phyloP scores from a whole-genome alignment of 2,113 vertebrate species.

The Oryzias woworae region DNA sequence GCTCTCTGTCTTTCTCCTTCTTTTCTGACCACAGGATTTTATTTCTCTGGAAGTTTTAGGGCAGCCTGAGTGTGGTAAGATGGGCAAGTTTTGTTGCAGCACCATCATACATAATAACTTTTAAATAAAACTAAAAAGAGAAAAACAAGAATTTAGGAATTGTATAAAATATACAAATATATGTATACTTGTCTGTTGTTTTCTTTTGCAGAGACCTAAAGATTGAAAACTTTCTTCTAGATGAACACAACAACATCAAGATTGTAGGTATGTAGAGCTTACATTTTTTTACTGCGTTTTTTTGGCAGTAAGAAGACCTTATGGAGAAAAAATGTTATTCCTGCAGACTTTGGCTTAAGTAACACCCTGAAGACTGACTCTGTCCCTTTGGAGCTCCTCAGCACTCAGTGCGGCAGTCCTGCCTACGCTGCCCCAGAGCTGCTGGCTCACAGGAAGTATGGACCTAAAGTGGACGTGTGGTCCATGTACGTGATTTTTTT shows the following conservation, averaged over 20 bases:
- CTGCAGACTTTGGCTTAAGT: conserved; percentile 85
- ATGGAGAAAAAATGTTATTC: conserved; percentile 13
- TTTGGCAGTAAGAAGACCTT: not conserved
- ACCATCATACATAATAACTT: too few relatives aligned
- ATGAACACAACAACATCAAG: conserved; percentile 87
- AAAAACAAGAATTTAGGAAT: too few relatives aligned
- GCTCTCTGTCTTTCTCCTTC: conserved; percentile 45
- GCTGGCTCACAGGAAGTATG: conserved; percentile 85
- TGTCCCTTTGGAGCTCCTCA: conserved; percentile 82
- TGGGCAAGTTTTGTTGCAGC: not conserved
- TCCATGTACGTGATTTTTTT: conserved; percentile 78
- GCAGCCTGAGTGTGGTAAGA: conserved; percentile 23
- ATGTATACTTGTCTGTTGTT: too few relatives aligned
- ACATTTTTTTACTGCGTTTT: not conserved
- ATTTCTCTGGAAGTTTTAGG: conserved; percentile 49
- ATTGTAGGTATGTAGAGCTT: conserved; percentile 79
- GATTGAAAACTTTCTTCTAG: conserved; percentile 88
- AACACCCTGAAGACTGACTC: conserved; percentile 81
- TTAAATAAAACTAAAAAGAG: too few relatives aligned
- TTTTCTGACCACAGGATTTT: conserved; percentile 60
- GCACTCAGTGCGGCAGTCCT: conserved; percentile 83
- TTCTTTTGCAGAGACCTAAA: conserved; percentile 80
- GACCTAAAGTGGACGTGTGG: conserved; percentile 87
- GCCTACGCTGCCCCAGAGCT: conserved; percentile 85
- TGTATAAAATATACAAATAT: too few relatives aligned